phyloP scores from a whole-genome alignment of 2,113 vertebrate species.

The Arenaria interpres region DNA sequence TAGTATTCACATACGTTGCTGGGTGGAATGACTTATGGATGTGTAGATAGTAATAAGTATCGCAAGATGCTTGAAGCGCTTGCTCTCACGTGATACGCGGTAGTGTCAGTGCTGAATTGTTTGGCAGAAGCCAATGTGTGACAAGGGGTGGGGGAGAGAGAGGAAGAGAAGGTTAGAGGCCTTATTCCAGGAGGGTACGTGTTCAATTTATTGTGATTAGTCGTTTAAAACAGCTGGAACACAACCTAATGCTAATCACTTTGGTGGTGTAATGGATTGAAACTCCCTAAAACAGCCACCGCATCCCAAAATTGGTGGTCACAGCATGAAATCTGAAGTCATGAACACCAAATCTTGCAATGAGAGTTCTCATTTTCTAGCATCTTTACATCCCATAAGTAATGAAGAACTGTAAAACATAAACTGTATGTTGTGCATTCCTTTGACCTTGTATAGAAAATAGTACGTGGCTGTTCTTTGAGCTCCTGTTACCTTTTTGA shows the following conservation, averaged over 20 bases:
- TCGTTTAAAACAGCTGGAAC: background rate
- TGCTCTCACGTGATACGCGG: background rate
- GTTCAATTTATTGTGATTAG: background rate
- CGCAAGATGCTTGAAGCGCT: constrained; percentile 54
- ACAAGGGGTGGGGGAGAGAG: constrained; percentile 14
- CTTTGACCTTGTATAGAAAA: constrained; percentile 36
- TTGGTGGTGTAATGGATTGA: background rate
- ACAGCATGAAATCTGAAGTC: constrained; percentile 14
- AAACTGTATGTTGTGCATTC: background rate
- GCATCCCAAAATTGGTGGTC: background rate
- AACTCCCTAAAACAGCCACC: background rate
- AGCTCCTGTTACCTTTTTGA: background rate
- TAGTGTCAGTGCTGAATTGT: constrained; percentile 49
- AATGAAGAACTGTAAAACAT: constrained; percentile 11
- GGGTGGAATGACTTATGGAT: constrained; percentile 42
- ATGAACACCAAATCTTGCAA: background rate
- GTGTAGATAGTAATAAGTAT: constrained; percentile 58
- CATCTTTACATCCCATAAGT: background rate
- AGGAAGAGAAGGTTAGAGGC: constrained; percentile 22
- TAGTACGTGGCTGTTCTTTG: background rate
- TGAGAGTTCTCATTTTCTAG: background rate
- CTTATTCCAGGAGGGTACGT: background rate
- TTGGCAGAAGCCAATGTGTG: constrained; percentile 49
- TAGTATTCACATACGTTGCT: constrained; percentile 19
- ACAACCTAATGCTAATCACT: background rate